phyloP scores from a whole-genome alignment of 2,888 invertebrate species.

The Orthonevra nobilis region DNA sequence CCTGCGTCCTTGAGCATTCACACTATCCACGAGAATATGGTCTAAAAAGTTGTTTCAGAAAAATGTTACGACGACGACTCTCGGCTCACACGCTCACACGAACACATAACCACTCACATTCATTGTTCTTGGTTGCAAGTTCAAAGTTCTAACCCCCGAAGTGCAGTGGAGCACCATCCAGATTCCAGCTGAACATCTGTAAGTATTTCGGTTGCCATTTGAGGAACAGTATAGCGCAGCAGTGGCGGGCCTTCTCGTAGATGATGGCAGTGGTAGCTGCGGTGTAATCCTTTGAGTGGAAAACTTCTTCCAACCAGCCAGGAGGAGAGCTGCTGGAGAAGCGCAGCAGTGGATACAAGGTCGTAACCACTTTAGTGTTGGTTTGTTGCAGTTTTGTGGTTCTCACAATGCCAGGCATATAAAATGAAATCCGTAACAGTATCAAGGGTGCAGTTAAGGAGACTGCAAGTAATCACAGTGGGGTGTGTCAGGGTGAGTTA shows the following conservation, averaged over 20 bases:
- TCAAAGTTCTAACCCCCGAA: slow-evolving; percentile 67
- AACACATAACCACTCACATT: not conserved
- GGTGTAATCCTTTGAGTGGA: slow-evolving; percentile 67
- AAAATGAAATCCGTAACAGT: slow-evolving; percentile 6
- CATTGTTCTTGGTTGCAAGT: slow-evolving; percentile 51
- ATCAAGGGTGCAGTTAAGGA: slow-evolving; percentile 43
- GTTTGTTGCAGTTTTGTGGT: slow-evolving; percentile 67
- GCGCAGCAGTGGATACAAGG: slow-evolving; percentile 56
- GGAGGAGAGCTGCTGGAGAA: not conserved
- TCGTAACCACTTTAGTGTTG: slow-evolving; percentile 68
- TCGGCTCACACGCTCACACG: not conserved
- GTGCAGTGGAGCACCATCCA: slow-evolving; percentile 53
- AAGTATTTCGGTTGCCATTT: slow-evolving; percentile 29
- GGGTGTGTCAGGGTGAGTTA: slow-evolving; percentile 4
- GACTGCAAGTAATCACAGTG: slow-evolving; percentile 12
- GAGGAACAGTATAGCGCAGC: slow-evolving; percentile 18
- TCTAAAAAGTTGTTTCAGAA: slow-evolving; percentile 49
- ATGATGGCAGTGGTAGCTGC: slow-evolving; percentile 46
- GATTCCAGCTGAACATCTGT: slow-evolving; percentile 26
- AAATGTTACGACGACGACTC: slow-evolving; percentile 38
- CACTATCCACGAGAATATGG: slow-evolving; percentile 56
- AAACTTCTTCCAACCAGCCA: slow-evolving; percentile 45
- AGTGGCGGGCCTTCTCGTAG: slow-evolving; percentile 33
- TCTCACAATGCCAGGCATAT: slow-evolving; percentile 37
- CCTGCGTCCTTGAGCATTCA: slow-evolving; percentile 26